These are phyloP conservation scores for Plagodis dolabraria DNA, from an alignment of 2,888 invertebrate genomes.

Conservation along the genomic window DNA sequence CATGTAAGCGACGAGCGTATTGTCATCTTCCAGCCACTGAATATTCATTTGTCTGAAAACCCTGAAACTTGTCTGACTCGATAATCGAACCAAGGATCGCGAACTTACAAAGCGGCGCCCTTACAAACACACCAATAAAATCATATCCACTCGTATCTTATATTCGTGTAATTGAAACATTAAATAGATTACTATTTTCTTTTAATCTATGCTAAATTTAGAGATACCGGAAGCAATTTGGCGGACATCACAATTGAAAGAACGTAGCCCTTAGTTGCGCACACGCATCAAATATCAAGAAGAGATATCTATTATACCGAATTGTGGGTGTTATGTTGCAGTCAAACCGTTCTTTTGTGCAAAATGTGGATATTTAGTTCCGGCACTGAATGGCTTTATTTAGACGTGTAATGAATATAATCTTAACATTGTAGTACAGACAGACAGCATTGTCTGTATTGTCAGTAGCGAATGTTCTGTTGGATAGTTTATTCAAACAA, in stretches of 20 bases:
- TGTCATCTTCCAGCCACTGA: too few relatives aligned
- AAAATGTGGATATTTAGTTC: constrained; percentile 66
- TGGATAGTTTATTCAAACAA: too few relatives aligned
- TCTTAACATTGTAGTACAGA: constrained; percentile 19
- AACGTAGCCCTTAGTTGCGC: constrained; percentile 52
- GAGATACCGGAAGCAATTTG: constrained; percentile 53
- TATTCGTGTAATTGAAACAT: too few relatives aligned
- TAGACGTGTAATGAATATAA: constrained; percentile 23
- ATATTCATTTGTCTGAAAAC: too few relatives aligned
- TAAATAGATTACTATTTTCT: too few relatives aligned
- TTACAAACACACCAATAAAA: too few relatives aligned
- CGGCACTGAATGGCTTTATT: constrained; percentile 46
- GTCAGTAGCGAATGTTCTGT: constrained; percentile 6
- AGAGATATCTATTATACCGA: constrained; percentile 42
- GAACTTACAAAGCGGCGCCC: too few relatives aligned
- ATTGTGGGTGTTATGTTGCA: constrained; percentile 69
- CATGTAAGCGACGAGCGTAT: too few relatives aligned
- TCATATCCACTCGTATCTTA: too few relatives aligned
- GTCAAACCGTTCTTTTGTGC: constrained; percentile 69
- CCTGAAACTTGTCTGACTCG: too few relatives aligned
- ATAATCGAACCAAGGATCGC: too few relatives aligned
- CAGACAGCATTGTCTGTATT: constrained; percentile 9
- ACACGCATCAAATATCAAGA: constrained; percentile 59
- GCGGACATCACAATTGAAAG: constrained; percentile 43
- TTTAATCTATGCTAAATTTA: constrained; percentile 1